Conservation (phyloP, 1,140 invertebrate genomes). For the Nasonia longicornis region DNA sequence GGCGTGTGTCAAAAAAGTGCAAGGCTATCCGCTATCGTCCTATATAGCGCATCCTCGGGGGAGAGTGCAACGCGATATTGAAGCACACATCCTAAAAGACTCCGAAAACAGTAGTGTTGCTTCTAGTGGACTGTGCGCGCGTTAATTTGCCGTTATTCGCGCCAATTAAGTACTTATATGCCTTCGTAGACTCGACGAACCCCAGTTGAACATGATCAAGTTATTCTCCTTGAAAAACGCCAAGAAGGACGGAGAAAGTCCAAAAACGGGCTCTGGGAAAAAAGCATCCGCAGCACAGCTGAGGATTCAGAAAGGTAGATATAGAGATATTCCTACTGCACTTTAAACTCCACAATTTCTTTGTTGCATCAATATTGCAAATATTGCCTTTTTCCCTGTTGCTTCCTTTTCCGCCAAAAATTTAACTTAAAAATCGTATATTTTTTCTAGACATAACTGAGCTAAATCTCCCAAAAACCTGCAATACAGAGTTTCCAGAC, state of each 20-base stretch:
- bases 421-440: constrained; percentile 19
- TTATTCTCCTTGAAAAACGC: constrained; percentile 97
- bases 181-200: constrained; percentile 3
- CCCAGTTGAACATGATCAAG: constrained; percentile 86
- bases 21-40: background rate
- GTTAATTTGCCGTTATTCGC: constrained; percentile 15
- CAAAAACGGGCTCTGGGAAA: constrained; percentile 83
- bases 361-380: constrained; percentile 30
- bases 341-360: background rate
- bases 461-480: constrained; percentile 96
- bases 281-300: constrained; percentile 95
- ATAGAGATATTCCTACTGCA: background rate
- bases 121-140: background rate
- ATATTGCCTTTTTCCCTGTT: background rate
- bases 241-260: constrained; percentile 95
- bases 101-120: background rate
- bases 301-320: constrained; percentile 94
- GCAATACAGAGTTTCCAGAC: constrained; percentile 95
- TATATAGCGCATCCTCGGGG: background rate
- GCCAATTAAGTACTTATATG: constrained; percentile 36
- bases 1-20: constrained; percentile 15
- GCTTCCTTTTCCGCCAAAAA: background rate
- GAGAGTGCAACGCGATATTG: background rate
- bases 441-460: constrained; percentile 93
- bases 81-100: background rate